These are phyloP conservation scores for Patiria pectinifera DNA, from an alignment of 53 echinoderm and acorn worm genomes.

Conservation along the genomic window DNA sequence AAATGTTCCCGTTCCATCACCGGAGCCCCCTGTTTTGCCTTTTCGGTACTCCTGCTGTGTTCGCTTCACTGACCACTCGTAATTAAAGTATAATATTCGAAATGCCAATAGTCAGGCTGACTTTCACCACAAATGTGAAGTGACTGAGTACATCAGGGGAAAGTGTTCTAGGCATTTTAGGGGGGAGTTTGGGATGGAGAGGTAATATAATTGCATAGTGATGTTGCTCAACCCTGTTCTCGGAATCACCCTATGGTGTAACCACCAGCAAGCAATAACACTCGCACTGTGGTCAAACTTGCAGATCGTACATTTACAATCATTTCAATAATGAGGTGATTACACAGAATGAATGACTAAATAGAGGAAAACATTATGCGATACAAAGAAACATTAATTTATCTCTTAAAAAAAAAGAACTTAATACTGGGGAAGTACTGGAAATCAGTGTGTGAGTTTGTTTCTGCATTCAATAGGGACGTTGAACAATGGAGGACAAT, in stretches of 20 bases:
- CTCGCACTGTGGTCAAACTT: not conserved
- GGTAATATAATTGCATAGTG: slow-evolving; percentile 46
- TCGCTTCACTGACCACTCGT: slow-evolving; percentile 58
- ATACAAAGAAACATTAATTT: too few relatives aligned
- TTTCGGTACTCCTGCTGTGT: slow-evolving; percentile 40
- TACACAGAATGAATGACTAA: too few relatives aligned
- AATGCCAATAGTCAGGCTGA: slow-evolving; percentile 57
- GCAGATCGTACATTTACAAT: not conserved
- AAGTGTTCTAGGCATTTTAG: slow-evolving; percentile 15
- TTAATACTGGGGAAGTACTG: too few relatives aligned
- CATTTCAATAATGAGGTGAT: too few relatives aligned
- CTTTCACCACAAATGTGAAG: slow-evolving; percentile 54
- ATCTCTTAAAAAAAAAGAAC: too few relatives aligned
- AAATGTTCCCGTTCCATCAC: slow-evolving; percentile 49
- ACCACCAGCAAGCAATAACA: not conserved
- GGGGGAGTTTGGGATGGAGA: not conserved
- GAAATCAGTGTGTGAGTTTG: too few relatives aligned
- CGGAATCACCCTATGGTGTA: not conserved
- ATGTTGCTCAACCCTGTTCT: slow-evolving; percentile 7
- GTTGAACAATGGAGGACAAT: too few relatives aligned
- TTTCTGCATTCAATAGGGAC: too few relatives aligned
- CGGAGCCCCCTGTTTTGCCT: not conserved
- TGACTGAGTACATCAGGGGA: slow-evolving; percentile 31
- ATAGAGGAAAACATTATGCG: too few relatives aligned
- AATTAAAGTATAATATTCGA: slow-evolving; percentile 63